phyloP scores from a whole-genome alignment of 2,797 vertebrate species.

The Aulostomus chinensis region DNA sequence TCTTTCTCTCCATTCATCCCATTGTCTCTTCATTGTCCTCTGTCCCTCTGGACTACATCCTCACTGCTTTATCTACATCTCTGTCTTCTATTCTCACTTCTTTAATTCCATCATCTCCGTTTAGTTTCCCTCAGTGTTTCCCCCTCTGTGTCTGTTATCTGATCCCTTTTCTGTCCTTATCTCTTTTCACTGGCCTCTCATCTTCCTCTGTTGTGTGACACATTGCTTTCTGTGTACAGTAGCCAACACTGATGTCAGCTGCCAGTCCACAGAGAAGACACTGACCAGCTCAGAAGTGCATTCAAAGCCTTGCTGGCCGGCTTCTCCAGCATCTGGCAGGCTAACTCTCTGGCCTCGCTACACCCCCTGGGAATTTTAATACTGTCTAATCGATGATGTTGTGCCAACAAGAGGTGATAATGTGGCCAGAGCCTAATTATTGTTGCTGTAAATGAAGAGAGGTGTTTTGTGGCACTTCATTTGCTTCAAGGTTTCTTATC shows the following conservation, averaged over 20 bases:
- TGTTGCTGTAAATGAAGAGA: conserved; percentile 69
- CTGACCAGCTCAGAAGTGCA: conserved; percentile 10
- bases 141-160: conserved; percentile 1
- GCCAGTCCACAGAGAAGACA: conserved; percentile 29
- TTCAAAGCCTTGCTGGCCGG: conserved; percentile 46
- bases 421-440: conserved; percentile 64
- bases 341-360: conserved; percentile 45
- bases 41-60: conserved; percentile 27
- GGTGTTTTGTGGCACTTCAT: conserved; percentile 53
- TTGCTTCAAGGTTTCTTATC: conserved; percentile 31
- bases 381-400: conserved; percentile 68
- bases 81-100: conserved; percentile 27
- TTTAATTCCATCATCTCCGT: conserved; percentile 16
- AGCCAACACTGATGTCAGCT: conserved; percentile 57
- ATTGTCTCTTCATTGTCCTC: conserved; percentile 55
- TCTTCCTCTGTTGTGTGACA: conserved; percentile 10
- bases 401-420: conserved; percentile 64
- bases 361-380: conserved; percentile 63
- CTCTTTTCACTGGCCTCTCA: conserved; percentile 5
- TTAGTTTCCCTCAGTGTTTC: conserved; percentile 8
- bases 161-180: conserved; percentile 15
- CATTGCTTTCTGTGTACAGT: conserved; percentile 50
- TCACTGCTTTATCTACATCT: conserved; percentile 39
- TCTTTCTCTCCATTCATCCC: conserved; percentile 55
- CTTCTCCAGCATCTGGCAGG: conserved; percentile 44